Evolutionary conservation across 2,888 invertebrate species (phyloP).

Genomic region (Meghimatium bilineatum): DNA sequence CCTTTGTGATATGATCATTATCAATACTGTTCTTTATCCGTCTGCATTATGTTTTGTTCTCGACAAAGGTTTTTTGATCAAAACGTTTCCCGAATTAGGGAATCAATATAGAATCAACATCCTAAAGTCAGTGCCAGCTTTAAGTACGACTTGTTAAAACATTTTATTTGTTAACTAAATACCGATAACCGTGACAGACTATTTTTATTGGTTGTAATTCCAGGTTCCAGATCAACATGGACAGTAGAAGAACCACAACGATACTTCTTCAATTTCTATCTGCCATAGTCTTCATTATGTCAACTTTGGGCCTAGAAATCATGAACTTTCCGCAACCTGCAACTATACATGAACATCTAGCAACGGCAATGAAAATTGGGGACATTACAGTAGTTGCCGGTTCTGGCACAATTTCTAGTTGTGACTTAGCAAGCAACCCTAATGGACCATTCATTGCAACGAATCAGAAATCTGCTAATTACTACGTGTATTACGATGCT

Average conservation of each 20-base stretch:
- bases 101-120: too few species aligned
- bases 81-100: too few species aligned
- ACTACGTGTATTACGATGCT: constrained; percentile 21
- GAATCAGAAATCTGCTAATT: neutral
- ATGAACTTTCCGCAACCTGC: constrained; percentile 9
- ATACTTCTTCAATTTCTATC: neutral
- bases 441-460: constrained; percentile 11
- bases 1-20: too few species aligned
- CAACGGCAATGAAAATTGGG: neutral
- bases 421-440: neutral
- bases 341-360: constrained; percentile 16
- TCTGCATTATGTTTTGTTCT: too few species aligned
- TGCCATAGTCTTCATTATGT: neutral
- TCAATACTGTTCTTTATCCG: too few species aligned
- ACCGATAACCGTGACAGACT: too few species aligned
- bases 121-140: too few species aligned
- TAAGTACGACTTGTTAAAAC: too few species aligned
- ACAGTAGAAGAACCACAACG: neutral
- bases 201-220: too few species aligned
- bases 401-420: neutral
- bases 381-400: neutral
- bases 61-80: too few species aligned
- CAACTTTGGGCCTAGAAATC: neutral
- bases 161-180: too few species aligned
- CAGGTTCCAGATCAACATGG: neutral